phyloP scores from a whole-genome alignment of 2,797 vertebrate genomes.

The Phaenicophaeus curvirostris region DNA sequence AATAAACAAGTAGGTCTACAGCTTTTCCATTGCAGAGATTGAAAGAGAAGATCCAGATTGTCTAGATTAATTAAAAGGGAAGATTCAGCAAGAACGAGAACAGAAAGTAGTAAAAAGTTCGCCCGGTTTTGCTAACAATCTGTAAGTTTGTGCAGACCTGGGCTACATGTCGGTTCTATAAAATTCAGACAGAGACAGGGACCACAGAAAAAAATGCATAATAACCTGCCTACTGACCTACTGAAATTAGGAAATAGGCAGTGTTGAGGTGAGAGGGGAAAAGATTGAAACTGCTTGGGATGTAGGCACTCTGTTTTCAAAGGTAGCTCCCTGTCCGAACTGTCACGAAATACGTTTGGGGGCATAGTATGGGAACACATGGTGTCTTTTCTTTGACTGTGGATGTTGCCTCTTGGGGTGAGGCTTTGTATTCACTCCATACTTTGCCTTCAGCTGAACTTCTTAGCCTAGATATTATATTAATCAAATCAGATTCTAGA shows the following conservation, averaged over 20 bases:
- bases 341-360: neutral
- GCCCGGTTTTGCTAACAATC: neutral
- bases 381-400: neutral
- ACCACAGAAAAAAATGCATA: neutral
- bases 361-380: rapidly evolving
- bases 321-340: neutral
- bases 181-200: neutral
- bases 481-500: neutral
- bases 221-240: neutral
- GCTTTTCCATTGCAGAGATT: neutral
- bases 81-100: neutral
- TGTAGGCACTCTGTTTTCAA: neutral
- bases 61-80: neutral
- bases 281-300: neutral
- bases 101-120: neutral
- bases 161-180: neutral
- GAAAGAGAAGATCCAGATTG: neutral
- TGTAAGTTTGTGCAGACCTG: neutral
- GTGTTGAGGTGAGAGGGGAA: neutral
- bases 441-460: neutral
- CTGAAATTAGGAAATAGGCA: neutral
- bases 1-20: neutral
- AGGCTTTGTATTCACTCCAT: neutral
- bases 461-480: neutral
- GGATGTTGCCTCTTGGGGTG: neutral